Evolutionary conservation across 2,888 invertebrate genomes (phyloP), one percentile per base, ranked within the genome.

Genomic region (Spatulosminthurus flaviceps): DNA sequence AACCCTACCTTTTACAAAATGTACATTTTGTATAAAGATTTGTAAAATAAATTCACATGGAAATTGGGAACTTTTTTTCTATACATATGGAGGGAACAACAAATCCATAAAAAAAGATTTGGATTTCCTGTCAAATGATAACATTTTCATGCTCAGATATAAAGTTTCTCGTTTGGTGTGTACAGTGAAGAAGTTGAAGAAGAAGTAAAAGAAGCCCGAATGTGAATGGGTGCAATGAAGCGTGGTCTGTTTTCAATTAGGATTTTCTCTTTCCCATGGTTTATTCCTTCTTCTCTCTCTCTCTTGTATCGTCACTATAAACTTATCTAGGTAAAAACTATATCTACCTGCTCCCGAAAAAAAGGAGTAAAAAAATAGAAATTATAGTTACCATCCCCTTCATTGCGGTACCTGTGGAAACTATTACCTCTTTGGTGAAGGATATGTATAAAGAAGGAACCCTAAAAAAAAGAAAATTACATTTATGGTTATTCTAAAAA

Each of bases 241-340:
- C 51, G 51, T 51, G 51, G 51, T 51, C 51, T 51, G 51, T 51
- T 51, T 51, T 51, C 51, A 51, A 51, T 51, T 51, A 51, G 51
- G 51, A 51, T 51, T 19, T 51, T 51, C 51, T n/a, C n/a, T 51
- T 51, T 51, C 51, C 51, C 51, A 51, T 51, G 51, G 51, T 51
- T 51, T 51, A n/a, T n/a, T n/a, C n/a, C n/a, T n/a, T n/a, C n/a
- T n/a, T n/a, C n/a, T n/a, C n/a, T n/a, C n/a, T n/a, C n/a, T n/a
- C n/a, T n/a, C n/a, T n/a, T n/a, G n/a, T n/a, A n/a, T 51, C 51
- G 9, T 51, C 51, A 4, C 9, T 34, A 34, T 34, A 34, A 4
- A 7, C 34, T 34, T 51, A 4, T 51, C 51, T 51, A 5, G 16
- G 16, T 51, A 51, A 2, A 51, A 9, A 41, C n/a, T 51, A 51